Base-by-base conservation (phyloP, 2,797 vertebrate genomes). In the Lithobates sylvaticus region DNA sequence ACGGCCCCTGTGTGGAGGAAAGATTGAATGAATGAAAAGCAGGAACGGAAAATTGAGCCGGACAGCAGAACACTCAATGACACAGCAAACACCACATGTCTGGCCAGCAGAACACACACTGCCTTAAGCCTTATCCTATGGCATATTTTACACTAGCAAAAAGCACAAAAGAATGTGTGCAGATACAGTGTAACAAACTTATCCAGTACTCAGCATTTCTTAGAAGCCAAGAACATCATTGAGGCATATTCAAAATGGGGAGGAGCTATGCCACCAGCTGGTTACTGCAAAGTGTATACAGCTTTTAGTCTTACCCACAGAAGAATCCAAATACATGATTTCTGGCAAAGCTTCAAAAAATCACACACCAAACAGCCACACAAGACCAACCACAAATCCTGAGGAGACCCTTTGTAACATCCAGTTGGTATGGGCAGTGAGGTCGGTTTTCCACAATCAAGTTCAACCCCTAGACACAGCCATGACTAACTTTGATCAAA, bases 1-100 rank as follows among this genome's bases (percentile, higher is more conserved):
- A 96, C 13, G 97, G 96, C 15, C 97, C 97, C 98, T 99, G 93
- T 74, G 94, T 90, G 84, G 79, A 93, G 36, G 26, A 79, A 23
- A 50, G 10, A 69, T 9, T n/a, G 29, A 29, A 1, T 44, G 74
- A 79, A 36, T 87, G 54, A 71, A 73, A 32, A 34, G 68, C 5
- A 23, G 29, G 10, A 77, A 76, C 23, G 67, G 34, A 42, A 47
- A 47, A 26, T 70, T 29, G 26, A 54, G 68, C 58, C 2, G 29
- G 58, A 16, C 0, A 67, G 15, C 29, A 18, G 65, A 26, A 84
- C 44, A 50, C 16, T 34, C 65, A 61, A 50, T 21, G 23, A 23
- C 65, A 39, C 65, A 15, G 74, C 78, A 71, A 76, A 77, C 54
- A 82, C 73, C 26, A 39, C 64, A 78, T 3, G 47, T 44, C 65